These are phyloP conservation scores for Pandemis heparana DNA, from an alignment of 2,888 invertebrate species.

Conservation along the genomic window DNA sequence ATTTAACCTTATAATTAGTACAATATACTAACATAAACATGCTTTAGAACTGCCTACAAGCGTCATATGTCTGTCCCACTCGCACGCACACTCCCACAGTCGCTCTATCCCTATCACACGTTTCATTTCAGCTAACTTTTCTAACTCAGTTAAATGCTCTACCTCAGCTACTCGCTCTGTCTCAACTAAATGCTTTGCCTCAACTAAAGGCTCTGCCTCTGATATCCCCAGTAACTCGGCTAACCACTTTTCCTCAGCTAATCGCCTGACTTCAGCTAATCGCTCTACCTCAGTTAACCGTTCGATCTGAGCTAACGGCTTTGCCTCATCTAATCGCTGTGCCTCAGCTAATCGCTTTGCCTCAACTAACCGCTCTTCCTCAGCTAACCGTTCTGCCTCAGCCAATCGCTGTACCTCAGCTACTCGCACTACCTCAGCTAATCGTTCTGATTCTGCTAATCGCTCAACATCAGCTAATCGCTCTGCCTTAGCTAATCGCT, in stretches of 20 bases:
- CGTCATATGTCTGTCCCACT: conserved; percentile 1
- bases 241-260: background rate
- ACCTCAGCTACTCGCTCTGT: background rate
- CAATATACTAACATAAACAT: background rate
- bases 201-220: background rate
- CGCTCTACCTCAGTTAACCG: background rate
- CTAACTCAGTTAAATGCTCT: background rate
- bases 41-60: background rate
- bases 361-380: background rate
- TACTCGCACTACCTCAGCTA: background rate
- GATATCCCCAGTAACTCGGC: background rate
- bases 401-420: background rate
- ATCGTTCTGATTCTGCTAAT: background rate
- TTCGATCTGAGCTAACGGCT: background rate
- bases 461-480: background rate
- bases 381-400: background rate
- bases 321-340: background rate
- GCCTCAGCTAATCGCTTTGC: background rate
- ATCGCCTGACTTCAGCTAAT: background rate
- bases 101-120: background rate
- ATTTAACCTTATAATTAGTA: background rate
- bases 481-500: background rate
- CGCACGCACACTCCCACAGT: background rate
- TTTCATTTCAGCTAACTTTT: background rate
- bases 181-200: background rate